These are phyloP conservation scores for Malacoctenus gilli DNA, from an alignment of 2,797 vertebrate species.

Conservation along the genomic window DNA sequence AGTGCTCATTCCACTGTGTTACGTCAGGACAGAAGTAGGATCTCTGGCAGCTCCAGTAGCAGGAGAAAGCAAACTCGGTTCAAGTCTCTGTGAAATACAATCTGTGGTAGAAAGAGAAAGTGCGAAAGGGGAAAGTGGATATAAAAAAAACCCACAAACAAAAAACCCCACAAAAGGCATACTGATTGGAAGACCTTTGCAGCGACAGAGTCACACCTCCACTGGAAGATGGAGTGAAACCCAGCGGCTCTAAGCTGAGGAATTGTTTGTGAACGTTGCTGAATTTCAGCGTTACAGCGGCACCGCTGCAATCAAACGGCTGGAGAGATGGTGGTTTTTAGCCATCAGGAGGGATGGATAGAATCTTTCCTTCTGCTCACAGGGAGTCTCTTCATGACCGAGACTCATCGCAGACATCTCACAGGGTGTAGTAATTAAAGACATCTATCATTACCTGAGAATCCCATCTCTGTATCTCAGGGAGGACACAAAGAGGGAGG, in stretches of 20 bases:
- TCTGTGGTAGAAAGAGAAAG: slow-evolving; percentile 15
- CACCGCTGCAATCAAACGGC: slow-evolving; percentile 1
- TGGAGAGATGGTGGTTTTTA: slow-evolving; percentile 2
- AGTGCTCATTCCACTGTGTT: slow-evolving; percentile 13
- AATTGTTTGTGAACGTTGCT: slow-evolving; percentile 18
- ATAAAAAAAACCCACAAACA: no score
- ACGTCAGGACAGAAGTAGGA: slow-evolving; percentile 5
- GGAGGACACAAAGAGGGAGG: slow-evolving; percentile 3
- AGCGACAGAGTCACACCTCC: slow-evolving; percentile 15
- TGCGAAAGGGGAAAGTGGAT: slow-evolving; percentile 1
- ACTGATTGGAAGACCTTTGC: slow-evolving; percentile 12
- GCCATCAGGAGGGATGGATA: slow-evolving; percentile 2
- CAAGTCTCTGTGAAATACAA: slow-evolving; percentile 22
- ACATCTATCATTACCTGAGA: slow-evolving; percentile 33
- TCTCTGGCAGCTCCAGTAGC: neutral
- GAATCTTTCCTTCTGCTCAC: slow-evolving; percentile 8
- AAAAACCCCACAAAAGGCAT: no score
- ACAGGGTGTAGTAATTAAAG: slow-evolving; percentile 31
- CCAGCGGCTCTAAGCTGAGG: neutral
- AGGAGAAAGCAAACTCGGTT: slow-evolving; percentile 11
- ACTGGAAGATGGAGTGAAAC: slow-evolving; percentile 4
- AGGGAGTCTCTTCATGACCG: no score
- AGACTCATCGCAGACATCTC: neutral
- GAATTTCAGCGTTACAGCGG: slow-evolving; percentile 5
- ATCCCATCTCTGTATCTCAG: slow-evolving; percentile 4